These are phyloP conservation scores for Mimas tiliae DNA, from an alignment of 2,888 invertebrate species.

Conservation along the genomic window DNA sequence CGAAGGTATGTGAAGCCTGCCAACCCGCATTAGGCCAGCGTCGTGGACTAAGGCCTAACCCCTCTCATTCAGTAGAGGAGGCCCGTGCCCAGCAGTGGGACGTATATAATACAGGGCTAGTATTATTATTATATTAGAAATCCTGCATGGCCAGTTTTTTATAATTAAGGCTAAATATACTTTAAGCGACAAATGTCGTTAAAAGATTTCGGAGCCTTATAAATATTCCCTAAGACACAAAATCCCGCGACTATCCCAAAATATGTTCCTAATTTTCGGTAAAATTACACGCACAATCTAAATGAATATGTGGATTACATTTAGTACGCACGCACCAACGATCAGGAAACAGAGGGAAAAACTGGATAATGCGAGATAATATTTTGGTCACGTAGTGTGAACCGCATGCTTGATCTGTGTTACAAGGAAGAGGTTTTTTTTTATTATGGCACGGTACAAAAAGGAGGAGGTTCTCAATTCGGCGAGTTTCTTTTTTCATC, in stretches of 20 bases:
- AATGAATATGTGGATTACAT: constrained; percentile 16
- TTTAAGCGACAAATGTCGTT: no score
- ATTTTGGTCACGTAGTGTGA: constrained; percentile 1
- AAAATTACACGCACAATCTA: constrained; percentile 4
- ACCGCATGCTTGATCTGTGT: neutral
- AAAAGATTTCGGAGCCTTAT: neutral
- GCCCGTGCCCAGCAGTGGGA: no score
- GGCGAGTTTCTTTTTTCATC: no score
- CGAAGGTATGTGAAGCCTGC: no score
- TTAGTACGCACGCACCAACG: constrained; percentile 10
- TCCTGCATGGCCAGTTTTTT: no score
- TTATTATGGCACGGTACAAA: neutral
- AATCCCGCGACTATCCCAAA: neutral
- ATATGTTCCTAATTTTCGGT: neutral
- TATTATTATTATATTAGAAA: no score
- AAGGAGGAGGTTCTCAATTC: no score
- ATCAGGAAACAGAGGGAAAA: constrained; percentile 16
- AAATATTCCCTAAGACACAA: neutral
- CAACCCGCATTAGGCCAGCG: no score
- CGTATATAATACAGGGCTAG: no score
- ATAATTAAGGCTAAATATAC: no score
- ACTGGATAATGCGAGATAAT: neutral
- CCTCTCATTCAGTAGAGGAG: no score
- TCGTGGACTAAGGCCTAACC: no score
- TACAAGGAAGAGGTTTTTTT: neutral